These are phyloP conservation scores for Hylia prasina DNA, from an alignment of 2,113 vertebrate species.

Conservation along the genomic window DNA sequence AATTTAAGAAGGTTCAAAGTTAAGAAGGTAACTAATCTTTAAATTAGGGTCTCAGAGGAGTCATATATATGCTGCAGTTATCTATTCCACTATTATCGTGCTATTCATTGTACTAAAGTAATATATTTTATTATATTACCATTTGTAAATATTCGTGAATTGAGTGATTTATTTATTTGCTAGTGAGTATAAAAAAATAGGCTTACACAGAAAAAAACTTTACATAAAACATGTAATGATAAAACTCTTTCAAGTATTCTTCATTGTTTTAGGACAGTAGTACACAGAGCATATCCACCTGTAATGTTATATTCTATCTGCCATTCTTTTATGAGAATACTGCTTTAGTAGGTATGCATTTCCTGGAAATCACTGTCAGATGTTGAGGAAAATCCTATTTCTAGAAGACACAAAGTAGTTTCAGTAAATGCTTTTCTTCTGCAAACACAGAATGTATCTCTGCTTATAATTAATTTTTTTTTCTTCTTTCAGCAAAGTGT, in stretches of 20 bases:
- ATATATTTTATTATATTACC: background rate
- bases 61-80: background rate
- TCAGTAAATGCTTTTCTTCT: background rate
- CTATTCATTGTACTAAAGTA: background rate
- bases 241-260: background rate
- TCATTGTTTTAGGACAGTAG: background rate
- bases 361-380: background rate
- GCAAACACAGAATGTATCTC: background rate
- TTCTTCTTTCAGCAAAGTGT: background rate
- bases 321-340: background rate
- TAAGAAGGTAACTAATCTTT: background rate
- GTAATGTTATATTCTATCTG: background rate
- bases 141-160: background rate
- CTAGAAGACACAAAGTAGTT: background rate
- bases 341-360: background rate
- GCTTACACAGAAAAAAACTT: background rate
- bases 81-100: background rate
- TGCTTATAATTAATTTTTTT: background rate
- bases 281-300: background rate
- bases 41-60: background rate
- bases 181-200: background rate
- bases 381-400: background rate
- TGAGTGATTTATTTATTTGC: background rate
- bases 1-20: background rate
- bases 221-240: background rate